These are phyloP conservation scores for Latrodectus elegans DNA, from an alignment of 2,888 invertebrate species.

Conservation along the genomic window DNA sequence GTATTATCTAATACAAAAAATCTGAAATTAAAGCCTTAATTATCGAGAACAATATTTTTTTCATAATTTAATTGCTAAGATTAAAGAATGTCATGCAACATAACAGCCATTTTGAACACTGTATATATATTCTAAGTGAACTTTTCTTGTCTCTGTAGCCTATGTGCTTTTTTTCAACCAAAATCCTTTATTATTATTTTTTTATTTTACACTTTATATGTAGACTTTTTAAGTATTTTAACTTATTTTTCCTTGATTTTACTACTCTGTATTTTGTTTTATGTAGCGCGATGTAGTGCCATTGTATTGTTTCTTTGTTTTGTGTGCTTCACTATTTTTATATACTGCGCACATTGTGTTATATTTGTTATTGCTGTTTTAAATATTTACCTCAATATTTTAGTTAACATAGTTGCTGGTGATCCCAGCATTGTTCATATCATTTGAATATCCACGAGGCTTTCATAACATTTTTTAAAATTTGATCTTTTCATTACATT, in stretches of 20 bases:
- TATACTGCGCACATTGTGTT: conserved; percentile 59
- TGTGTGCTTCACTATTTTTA: conserved; percentile 39
- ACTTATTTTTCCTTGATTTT: conserved; percentile 34
- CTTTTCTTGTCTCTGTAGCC: conserved; percentile 33
- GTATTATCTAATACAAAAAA: no score
- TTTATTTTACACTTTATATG: conserved; percentile 46
- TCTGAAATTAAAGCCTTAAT: no score
- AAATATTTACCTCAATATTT: conserved; percentile 48
- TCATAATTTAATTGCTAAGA: no score
- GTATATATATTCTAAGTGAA: conserved; percentile 22
- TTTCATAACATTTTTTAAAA: neutral
- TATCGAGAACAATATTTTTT: no score
- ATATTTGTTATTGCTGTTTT: conserved; percentile 35
- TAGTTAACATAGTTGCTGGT: conserved; percentile 29
- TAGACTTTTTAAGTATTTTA: conserved; percentile 43
- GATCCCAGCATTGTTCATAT: conserved; percentile 2
- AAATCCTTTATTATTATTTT: conserved; percentile 40
- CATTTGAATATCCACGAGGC: neutral
- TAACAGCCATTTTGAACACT: conserved; percentile 39
- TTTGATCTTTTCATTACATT: no score
- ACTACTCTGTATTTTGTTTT: conserved; percentile 52
- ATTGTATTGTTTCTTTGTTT: conserved; percentile 54
- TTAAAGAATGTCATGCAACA: neutral
- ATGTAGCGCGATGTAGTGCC: conserved; percentile 58
- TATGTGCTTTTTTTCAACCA: conserved; percentile 48